Evolutionary conservation across 1,140 invertebrate species (phyloP).

Genomic region (Hydropsyche tenuis): DNA sequence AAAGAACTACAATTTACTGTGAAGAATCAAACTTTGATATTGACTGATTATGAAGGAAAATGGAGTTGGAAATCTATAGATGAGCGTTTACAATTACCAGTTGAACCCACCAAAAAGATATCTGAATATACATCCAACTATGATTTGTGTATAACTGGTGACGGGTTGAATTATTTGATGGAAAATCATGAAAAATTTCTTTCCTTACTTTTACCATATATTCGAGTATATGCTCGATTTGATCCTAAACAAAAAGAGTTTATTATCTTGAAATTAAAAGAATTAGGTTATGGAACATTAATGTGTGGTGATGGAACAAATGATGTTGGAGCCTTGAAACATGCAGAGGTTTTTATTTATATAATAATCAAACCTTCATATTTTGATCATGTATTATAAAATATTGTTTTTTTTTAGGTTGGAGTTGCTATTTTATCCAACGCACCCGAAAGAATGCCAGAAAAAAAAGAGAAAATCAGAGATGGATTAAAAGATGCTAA

Average conservation of each 20-base stretch:
- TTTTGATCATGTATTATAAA: not conserved
- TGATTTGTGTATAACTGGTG: conserved; percentile 94
- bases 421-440: conserved; percentile 90
- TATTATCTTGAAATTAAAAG: conserved; percentile 89
- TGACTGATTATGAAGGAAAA: conserved; percentile 63
- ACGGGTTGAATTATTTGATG: conserved; percentile 80
- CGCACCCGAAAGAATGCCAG: conserved; percentile 71
- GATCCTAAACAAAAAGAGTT: conserved; percentile 97
- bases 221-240: conserved; percentile 92
- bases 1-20: conserved; percentile 90
- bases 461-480: conserved; percentile 51
- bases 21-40: conserved; percentile 75
- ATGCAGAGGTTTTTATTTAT: conserved; percentile 88
- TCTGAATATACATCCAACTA: conserved; percentile 72
- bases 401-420: conserved; percentile 54
- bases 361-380: conserved; percentile 42
- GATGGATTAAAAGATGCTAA: conserved; percentile 49
- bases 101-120: conserved; percentile 61
- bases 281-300: conserved; percentile 86
- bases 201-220: conserved; percentile 78
- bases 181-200: conserved; percentile 71
- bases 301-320: conserved; percentile 99
- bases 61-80: conserved; percentile 88
- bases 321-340: conserved; percentile 99
- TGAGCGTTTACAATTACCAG: conserved; percentile 67